Base-by-base conservation (phyloP, 2,113 vertebrate genomes). In the Meleagris gallopavo region DNA sequence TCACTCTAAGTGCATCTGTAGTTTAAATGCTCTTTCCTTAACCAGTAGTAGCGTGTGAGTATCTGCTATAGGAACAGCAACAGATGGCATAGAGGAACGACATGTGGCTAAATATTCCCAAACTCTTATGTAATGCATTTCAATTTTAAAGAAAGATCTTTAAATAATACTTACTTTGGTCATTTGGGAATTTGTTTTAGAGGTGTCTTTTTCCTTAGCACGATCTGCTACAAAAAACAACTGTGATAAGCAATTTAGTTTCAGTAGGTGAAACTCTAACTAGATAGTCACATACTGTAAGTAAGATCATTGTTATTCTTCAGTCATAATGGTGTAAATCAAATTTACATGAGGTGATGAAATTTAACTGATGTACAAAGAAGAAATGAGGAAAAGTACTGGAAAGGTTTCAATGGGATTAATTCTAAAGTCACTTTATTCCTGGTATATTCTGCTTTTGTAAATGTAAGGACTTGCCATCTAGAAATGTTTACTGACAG, bases 101-200 rank as follows among this genome's bases (percentile, higher is more conserved):
- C 14, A 9, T 60, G 38, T 75, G 61, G 27, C 43, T 81, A 82
- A 89, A 57, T 67, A 66, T 5, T 83, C 52, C 45, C 38, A n/a
- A 86, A 86, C 5, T 4, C 8, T 48, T 50, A 50, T 24, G 48
- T 50, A 50, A 50, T 24, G 41, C 27, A 52, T 90, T 81, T 67
- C 9, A 11, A 48, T 90, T 67, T 77, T 58, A 57, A 95, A 43
- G 65, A 30, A 92, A 85, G 54, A 16, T 38, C 14, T 64, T 82
- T 92, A 50, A 66, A 86, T 83, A 91, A 93, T 78, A 96, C 98
- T 96, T 82, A 97, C 97, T 29, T 67, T 89, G 85, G 91, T 89
- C 85, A 83, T 90, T 80, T 4, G 67, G 30, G 6, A 41, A 6
- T 91, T 92, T 71, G 29, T 82, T 94, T 85, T 69, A 55, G 70